Conservation (phyloP, 2,797 vertebrate genomes). For the Scleropages formosus region DNA sequence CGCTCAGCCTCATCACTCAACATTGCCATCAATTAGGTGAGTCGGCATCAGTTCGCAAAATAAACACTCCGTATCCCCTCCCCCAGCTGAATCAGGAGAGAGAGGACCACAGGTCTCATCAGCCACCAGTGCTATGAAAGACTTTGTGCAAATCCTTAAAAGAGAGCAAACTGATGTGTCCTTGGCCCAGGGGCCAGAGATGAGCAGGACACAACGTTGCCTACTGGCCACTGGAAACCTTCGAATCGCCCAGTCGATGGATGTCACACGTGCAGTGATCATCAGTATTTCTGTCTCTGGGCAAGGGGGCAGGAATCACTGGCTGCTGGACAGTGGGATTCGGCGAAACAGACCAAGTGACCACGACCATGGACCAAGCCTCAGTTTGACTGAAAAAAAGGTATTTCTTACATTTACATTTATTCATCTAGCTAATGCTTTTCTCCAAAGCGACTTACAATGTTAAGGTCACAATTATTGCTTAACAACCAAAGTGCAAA, state of each 20-base stretch:
- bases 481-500: too few species aligned
- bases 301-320: conserved; percentile 32
- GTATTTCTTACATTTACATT: too few species aligned
- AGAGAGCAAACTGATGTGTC: conserved; percentile 30
- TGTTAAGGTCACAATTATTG: too few species aligned
- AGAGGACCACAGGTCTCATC: neutral
- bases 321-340: conserved; percentile 9
- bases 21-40: too few species aligned
- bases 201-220: conserved; percentile 47
- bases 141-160: neutral
- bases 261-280: conserved; percentile 27
- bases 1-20: too few species aligned
- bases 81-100: neutral
- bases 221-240: conserved; percentile 42
- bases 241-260: conserved; percentile 43
- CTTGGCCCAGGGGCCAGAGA: conserved; percentile 38
- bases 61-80: too few species aligned
- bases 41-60: too few species aligned
- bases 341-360: too few species aligned
- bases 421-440: too few species aligned
- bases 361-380: conserved; percentile 12
- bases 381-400: too few species aligned
- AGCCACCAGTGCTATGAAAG: neutral
- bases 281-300: conserved; percentile 14
- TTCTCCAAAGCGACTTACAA: too few species aligned